phyloP scores from a whole-genome alignment of 2,113 vertebrate species.

The Ceratotherium simum region DNA sequence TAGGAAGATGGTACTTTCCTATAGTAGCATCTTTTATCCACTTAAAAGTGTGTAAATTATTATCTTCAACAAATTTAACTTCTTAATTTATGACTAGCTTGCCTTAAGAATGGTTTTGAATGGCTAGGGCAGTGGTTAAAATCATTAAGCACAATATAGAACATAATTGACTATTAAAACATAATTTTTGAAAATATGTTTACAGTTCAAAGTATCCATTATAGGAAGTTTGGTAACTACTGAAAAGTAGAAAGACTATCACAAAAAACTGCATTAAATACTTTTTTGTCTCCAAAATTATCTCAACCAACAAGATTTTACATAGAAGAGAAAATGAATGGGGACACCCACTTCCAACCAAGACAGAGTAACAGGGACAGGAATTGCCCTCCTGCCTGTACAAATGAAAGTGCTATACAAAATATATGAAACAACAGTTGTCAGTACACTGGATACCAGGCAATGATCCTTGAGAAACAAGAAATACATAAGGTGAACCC shows the following conservation, averaged over 20 bases:
- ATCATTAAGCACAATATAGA: background rate
- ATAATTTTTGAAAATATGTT: conserved; percentile 31
- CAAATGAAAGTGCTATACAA: background rate
- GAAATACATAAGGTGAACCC: background rate
- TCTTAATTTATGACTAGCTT: background rate
- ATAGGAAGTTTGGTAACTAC: conserved; percentile 43
- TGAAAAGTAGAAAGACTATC: background rate
- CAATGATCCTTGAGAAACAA: background rate
- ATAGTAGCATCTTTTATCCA: background rate
- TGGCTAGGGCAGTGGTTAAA: background rate
- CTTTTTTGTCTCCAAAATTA: conserved; percentile 39
- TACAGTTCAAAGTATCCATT: background rate
- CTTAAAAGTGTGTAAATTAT: conserved; percentile 37
- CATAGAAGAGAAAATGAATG: conserved; percentile 17
- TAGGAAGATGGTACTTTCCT: background rate
- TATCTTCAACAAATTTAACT: conserved; percentile 49
- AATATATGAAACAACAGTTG: background rate
- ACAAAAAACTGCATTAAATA: conserved; percentile 25
- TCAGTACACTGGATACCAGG: background rate
- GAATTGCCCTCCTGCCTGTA: background rate
- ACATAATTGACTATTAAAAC: background rate
- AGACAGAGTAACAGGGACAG: background rate
- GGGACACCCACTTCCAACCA: background rate
- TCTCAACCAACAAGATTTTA: background rate
- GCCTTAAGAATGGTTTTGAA: conserved; percentile 34